Evolutionary conservation across 2,113 vertebrate genomes (phyloP).

Genomic region (Circaetus cinerascens): DNA sequence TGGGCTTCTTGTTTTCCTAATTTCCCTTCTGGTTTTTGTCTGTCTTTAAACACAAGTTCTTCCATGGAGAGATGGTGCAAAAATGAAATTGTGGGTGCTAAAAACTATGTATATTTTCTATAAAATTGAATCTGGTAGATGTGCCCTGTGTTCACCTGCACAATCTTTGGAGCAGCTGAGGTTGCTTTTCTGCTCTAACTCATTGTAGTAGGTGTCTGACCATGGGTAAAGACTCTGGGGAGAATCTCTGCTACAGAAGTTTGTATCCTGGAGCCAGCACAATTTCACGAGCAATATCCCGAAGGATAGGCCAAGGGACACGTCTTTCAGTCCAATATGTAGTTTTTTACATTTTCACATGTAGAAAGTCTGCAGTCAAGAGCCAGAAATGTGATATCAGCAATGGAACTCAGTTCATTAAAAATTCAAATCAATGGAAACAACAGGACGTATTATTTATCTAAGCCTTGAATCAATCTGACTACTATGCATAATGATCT

Average conservation of each 20-base stretch:
- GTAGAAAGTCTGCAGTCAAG: not conserved
- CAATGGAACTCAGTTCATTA: conserved; percentile 34
- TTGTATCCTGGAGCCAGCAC: not conserved
- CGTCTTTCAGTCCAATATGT: not conserved
- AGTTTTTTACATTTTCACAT: conserved; percentile 2
- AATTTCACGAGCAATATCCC: not conserved
- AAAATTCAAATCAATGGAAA: conserved; percentile 59
- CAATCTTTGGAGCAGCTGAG: not conserved
- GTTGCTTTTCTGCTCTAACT: not conserved
- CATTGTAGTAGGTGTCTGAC: not conserved
- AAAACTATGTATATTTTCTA: not conserved
- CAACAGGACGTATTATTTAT: conserved; percentile 57
- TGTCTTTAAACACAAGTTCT: not conserved
- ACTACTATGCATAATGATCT: conserved; percentile 52
- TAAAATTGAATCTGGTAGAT: not conserved
- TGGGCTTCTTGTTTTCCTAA: not conserved
- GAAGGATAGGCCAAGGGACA: conserved; percentile 1
- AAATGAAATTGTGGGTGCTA: not conserved
- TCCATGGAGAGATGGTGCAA: not conserved
- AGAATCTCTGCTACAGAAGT: not conserved
- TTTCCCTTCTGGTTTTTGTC: not conserved
- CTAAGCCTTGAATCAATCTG: conserved; percentile 56
- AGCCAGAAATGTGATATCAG: conserved; percentile 13
- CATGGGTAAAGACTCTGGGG: not conserved
- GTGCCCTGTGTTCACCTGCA: not conserved